A percentile compares a stretch with the other conserved stretches of the same genome.
phyloP scores from a whole-genome alignment of 2,888 invertebrate genomes.

The Platycnemis pennipes region DNA sequence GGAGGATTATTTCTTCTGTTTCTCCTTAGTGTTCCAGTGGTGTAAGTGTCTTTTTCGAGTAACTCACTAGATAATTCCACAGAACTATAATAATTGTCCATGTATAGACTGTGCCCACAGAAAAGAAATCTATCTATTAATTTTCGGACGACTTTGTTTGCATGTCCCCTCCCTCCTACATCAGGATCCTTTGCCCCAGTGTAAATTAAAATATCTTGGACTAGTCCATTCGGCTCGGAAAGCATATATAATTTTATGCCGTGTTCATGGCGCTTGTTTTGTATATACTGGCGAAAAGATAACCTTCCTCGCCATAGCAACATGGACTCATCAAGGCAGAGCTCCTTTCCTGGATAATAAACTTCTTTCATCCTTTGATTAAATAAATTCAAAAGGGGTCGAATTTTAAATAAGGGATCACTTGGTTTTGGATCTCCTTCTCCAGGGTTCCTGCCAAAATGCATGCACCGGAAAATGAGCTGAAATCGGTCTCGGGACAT shows the following conservation, averaged over 20 bases:
- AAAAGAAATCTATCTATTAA: background rate
- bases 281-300: slow-evolving; percentile 75
- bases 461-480: background rate
- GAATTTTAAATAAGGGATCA: background rate
- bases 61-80: background rate
- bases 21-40: background rate
- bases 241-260: slow-evolving; percentile 77
- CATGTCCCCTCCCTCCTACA: slow-evolving; percentile 71
- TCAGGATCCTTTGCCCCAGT: slow-evolving; percentile 73
- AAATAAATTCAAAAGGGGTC: slow-evolving; percentile 76
- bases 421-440: background rate
- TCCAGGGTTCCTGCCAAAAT: background rate
- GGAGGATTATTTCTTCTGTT: background rate
- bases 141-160: slow-evolving; percentile 70
- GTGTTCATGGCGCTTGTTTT: slow-evolving; percentile 76
- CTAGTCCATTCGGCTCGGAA: slow-evolving; percentile 75
- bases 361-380: slow-evolving; percentile 75
- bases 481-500: background rate
- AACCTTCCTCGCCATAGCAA: slow-evolving; percentile 76
- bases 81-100: background rate
- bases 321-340: slow-evolving; percentile 76
- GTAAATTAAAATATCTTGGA: slow-evolving; percentile 74
- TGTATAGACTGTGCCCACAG: background rate
- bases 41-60: background rate
- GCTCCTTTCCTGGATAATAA: slow-evolving; percentile 75